A percentile compares a stretch with the other conserved stretches of the same genome.
phyloP scores from a whole-genome alignment of 1,140 invertebrate genomes.

The Glossosoma conforme region DNA sequence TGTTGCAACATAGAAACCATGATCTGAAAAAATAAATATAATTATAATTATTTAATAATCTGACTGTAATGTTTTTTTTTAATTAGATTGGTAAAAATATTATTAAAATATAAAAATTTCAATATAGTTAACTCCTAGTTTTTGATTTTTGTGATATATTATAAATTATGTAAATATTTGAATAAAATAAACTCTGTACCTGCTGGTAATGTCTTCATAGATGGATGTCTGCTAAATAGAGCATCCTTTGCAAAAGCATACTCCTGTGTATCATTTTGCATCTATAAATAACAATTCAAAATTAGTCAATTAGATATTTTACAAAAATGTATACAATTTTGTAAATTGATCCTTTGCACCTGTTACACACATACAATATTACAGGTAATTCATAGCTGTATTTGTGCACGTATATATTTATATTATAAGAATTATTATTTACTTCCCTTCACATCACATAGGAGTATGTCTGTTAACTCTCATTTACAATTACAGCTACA shows the following conservation, averaged over 20 bases:
- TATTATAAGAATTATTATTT: too few relatives aligned
- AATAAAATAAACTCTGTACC: constrained; percentile 38
- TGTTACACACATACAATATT: too few relatives aligned
- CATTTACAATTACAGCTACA: constrained; percentile 35
- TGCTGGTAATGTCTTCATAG: constrained; percentile 57
- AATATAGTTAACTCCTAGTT: too few relatives aligned
- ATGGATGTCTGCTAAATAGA: constrained; percentile 66
- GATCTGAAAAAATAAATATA: constrained; percentile 51
- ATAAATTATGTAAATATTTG: neutral
- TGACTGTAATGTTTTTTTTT: neutral
- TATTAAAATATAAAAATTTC: too few relatives aligned
- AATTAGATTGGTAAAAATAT: too few relatives aligned
- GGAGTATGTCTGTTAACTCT: constrained; percentile 67
- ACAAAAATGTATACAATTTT: too few relatives aligned
- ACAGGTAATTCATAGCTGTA: too few relatives aligned
- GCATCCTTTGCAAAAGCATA: constrained; percentile 57
- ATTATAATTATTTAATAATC: constrained; percentile 1
- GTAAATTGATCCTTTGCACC: too few relatives aligned
- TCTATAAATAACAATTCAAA: too few relatives aligned
- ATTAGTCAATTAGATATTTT: constrained; percentile 3
- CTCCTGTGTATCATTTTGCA: constrained; percentile 54
- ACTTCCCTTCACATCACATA: too few relatives aligned
- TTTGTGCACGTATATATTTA: too few relatives aligned
- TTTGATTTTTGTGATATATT: too few relatives aligned
- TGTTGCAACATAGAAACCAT: constrained; percentile 70